Base-by-base conservation (phyloP, 1,140 invertebrate genomes). In the Pachypsylla venusta region DNA sequence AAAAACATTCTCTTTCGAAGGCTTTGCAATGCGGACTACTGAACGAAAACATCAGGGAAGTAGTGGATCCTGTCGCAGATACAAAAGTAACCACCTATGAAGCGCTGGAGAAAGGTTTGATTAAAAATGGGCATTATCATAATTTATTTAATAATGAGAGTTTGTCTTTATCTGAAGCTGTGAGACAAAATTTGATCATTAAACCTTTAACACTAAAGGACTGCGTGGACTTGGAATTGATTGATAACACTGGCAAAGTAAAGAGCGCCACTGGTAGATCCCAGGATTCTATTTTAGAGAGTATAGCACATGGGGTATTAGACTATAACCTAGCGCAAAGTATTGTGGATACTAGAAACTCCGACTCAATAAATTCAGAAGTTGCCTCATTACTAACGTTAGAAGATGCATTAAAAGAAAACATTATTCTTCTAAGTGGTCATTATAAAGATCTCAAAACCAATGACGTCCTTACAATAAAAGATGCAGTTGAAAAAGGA, bases 121-220 rank as follows among this genome's bases (percentile, higher is more conserved):
- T 95, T 22, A 84, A 89, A 73, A 75, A 80, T 58, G 85, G 88
- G 60, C 84, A 83, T 64, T 94, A 87, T 67, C 70, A 86, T 58
- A 82, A 93, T 65, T 78, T 77, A 64, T 67, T 81, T 48, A 82
- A 79, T 40, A 79, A 82, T 69, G 82, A 88, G 69, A 85, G 82
- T 68, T 67, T 94, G 27, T 76, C 81, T 27, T 81, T 93, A 42
- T 77, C 79, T 61, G 85, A 93, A 69, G 93, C 93, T 28, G 76
- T 82, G 59, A 78, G 81, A 62, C 77, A 85, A 58, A 79, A 84
- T 54, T 74, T 90, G 26, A 86, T 98, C 60, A 78, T 83, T 20
- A 92, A 89, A 74, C 93, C 93, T 1, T 80, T 92, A 74, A 91
- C 89, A 5, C 74, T 98, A 4, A 89, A 92, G 73, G 91, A 95